Evolutionary conservation across 2,888 invertebrate genomes (phyloP), one percentile per base, ranked within the genome.

Genomic region (Cryptocephalus primarius): DNA sequence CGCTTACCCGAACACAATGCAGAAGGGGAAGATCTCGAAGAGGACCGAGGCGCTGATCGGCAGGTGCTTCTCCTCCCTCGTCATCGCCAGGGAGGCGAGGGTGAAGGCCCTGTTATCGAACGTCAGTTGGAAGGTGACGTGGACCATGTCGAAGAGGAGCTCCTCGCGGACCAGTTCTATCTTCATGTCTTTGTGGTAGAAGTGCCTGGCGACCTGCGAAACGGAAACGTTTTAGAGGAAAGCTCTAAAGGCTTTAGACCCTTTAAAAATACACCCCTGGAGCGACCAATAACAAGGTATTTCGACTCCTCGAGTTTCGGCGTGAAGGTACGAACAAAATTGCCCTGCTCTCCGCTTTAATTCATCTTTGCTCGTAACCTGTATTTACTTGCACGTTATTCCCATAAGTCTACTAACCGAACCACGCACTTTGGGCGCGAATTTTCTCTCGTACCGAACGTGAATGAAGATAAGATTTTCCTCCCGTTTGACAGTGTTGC

Each of bases 1-100:
- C 42, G 74, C 79, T 75, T 71, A 89, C 86, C 91, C 89, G 70
- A 96, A 96, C 39, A 95, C 93, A 56, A 97, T 88, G 72, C 94
- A 93, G 75, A 97, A 97, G 1, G 97, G 96, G 68, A 97, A 97
- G 63, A 96, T 91, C 68, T 96, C 94, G 62, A 96, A 94, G 40
- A 96, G 76, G 31, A 93, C 86, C 9, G 88, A 85, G 1, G 91
- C 89, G 63, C 86, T 85, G 56, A 92, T 88, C 8, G 92, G 91
- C 56, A 92, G 71, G 68, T 88, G 88, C 67, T 88, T 88, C 65
- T 91, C 90, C 62, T 90, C 89, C 33, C 89, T 76, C 1, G 88
- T 88, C 85, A 90, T 85, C 31, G 86, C 83, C 57, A 88, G 71
- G 0, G 87, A 87, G 3, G 89, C 87, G 43, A 88, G 74, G 0